phyloP scores from a whole-genome alignment of 2,888 invertebrate species.

The Lypha dubia region DNA sequence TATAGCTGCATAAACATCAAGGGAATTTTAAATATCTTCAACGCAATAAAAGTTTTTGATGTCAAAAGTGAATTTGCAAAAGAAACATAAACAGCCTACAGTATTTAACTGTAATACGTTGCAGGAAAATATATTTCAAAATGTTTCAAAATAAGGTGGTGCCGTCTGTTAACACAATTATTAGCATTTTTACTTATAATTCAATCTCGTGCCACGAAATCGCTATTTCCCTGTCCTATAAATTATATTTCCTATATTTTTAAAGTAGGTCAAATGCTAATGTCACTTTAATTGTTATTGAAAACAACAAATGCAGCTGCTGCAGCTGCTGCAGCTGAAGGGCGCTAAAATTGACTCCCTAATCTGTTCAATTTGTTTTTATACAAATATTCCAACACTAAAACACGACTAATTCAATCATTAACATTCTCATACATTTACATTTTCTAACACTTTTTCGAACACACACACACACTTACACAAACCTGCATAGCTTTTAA shows the following conservation, averaged over 20 bases:
- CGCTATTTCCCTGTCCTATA: too few relatives aligned
- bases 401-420: background rate
- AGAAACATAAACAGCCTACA: background rate
- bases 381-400: background rate
- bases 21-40: conserved; percentile 18
- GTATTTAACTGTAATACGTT: background rate
- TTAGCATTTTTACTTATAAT: too few relatives aligned
- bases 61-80: background rate
- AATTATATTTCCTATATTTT: background rate
- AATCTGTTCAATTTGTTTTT: background rate
- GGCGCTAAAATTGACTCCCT: background rate
- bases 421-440: background rate
- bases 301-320: background rate
- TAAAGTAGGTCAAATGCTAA: background rate
- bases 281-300: background rate
- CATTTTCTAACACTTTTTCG: background rate
- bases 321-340: background rate
- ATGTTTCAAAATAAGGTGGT: too few relatives aligned
- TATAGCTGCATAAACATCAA: background rate
- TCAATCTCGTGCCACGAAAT: too few relatives aligned
- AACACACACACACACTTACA: too few relatives aligned
- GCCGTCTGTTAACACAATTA: too few relatives aligned
- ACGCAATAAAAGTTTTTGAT: background rate
- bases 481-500: background rate
- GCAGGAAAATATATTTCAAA: background rate